Conservation (phyloP, 2,113 vertebrate genomes). For the Eublepharis macularius region DNA sequence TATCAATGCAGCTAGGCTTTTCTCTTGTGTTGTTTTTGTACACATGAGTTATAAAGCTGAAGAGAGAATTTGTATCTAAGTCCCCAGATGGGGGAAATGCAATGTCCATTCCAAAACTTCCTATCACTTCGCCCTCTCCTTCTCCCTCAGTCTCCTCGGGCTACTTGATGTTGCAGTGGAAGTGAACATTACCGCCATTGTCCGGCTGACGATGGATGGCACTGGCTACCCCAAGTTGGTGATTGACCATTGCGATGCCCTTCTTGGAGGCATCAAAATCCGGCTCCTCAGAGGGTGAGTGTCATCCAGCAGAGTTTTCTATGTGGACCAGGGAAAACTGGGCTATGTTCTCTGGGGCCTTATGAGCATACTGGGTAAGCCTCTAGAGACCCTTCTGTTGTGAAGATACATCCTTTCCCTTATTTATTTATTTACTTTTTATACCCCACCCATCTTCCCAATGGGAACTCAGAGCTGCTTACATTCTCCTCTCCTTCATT, state of each 20-base stretch:
- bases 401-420: no score
- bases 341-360: neutral
- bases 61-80: neutral
- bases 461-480: no score
- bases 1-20: no score
- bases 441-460: no score
- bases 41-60: neutral
- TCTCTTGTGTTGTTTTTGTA: no score
- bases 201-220: slow-evolving; percentile 68
- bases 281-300: slow-evolving; percentile 67
- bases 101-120: neutral
- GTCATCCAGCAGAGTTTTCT: no score
- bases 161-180: slow-evolving; percentile 64
- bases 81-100: no score
- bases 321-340: no score
- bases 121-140: rapidly evolving
- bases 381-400: no score
- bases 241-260: slow-evolving; percentile 60
- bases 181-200: slow-evolving; percentile 69
- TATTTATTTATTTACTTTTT: no score
- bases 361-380: neutral
- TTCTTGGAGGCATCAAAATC: slow-evolving; percentile 65
- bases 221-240: slow-evolving; percentile 59
- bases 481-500: no score
- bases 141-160: slow-evolving; percentile 64